Conservation (phyloP, 2,797 vertebrate genomes). For the Vespertilio murinus region DNA sequence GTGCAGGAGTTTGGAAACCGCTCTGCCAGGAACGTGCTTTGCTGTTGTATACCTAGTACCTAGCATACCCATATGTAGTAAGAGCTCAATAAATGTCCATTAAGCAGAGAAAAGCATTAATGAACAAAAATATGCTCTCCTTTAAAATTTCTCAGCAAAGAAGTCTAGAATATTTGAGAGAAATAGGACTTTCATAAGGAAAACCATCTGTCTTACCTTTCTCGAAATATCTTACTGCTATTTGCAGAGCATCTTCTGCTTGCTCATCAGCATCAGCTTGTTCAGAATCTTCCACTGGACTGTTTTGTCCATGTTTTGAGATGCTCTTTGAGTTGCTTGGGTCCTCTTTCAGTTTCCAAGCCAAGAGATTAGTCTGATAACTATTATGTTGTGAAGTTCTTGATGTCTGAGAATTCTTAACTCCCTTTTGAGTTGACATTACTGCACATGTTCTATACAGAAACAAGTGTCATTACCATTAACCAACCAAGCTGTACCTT, state of each 20-base stretch:
- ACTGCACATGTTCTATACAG: constrained; percentile 62
- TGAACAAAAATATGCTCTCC: constrained; percentile 18
- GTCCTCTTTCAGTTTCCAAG: constrained; percentile 46
- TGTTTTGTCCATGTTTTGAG: constrained; percentile 29
- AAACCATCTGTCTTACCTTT: constrained; percentile 73
- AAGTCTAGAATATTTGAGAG: constrained; percentile 13
- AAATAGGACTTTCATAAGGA: constrained; percentile 30
- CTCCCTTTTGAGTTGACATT: constrained; percentile 63
- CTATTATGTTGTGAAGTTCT: background rate
- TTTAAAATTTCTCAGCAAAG: constrained; percentile 39
- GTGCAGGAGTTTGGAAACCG: background rate
- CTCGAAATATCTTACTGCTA: constrained; percentile 80
- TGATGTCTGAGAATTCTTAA: constrained; percentile 1
- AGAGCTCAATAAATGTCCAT: constrained; percentile 5
- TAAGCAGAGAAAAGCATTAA: constrained; percentile 38
- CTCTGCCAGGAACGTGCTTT: background rate
- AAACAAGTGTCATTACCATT: constrained; percentile 57
- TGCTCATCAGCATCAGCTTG: background rate
- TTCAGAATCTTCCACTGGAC: background rate
- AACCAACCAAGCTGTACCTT: constrained; percentile 43
- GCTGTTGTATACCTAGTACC: background rate
- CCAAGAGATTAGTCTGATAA: constrained; percentile 72
- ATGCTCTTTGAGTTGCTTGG: background rate
- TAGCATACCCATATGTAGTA: background rate
- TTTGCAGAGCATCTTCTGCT: background rate